Evolutionary conservation across 2,113 vertebrate genomes (phyloP).

Genomic region (Hemicordylus capensis): DNA sequence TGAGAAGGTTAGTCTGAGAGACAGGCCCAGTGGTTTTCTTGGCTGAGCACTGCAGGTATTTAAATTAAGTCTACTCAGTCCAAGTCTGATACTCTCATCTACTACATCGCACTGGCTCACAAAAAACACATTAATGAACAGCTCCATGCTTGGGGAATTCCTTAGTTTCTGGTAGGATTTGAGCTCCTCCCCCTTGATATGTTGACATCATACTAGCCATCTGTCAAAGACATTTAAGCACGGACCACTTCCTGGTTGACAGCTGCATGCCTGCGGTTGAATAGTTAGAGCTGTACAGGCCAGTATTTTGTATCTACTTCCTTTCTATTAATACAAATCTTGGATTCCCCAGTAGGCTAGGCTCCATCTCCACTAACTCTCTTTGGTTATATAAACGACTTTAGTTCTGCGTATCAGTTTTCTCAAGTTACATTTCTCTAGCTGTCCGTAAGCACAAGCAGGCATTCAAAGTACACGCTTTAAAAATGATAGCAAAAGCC

Average conservation of each 20-base stretch:
- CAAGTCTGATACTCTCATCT: background rate
- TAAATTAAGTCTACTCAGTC: background rate
- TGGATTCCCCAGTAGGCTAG: background rate
- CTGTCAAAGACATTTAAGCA: conserved; percentile 9
- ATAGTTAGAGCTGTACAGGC: background rate
- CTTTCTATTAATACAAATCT: conserved; percentile 11
- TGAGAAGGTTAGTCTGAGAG: background rate
- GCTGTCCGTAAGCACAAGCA: background rate
- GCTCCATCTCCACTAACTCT: background rate
- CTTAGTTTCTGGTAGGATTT: background rate
- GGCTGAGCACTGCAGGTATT: background rate
- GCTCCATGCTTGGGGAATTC: background rate
- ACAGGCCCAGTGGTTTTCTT: background rate
- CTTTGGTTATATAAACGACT: background rate
- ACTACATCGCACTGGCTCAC: background rate
- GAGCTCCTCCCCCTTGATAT: background rate
- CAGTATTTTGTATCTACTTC: background rate
- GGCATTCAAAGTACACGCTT: background rate
- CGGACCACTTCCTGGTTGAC: background rate
- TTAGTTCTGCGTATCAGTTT: background rate
- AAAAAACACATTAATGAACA: background rate
- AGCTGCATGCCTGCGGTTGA: background rate
- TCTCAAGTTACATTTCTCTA: background rate
- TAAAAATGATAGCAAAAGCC: background rate
- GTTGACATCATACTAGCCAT: conserved; percentile 6